These are phyloP conservation scores for Iguana delicatissima DNA, from an alignment of 2,797 vertebrate species.

Conservation along the genomic window DNA sequence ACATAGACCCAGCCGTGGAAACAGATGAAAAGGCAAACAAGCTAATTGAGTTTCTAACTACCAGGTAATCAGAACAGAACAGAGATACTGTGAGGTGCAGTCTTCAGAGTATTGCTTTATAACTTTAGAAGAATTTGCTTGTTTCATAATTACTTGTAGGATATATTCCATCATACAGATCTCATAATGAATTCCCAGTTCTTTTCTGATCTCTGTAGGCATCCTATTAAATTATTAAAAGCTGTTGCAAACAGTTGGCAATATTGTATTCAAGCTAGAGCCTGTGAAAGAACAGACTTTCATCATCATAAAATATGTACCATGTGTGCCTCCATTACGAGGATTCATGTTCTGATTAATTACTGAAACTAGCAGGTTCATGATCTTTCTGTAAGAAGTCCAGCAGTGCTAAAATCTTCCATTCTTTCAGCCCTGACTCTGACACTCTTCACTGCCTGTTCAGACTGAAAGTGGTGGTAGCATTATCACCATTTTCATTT, in stretches of 20 bases:
- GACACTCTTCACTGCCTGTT: background rate
- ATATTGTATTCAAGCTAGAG: constrained; percentile 5
- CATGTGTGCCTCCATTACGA: background rate
- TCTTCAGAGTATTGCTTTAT: background rate
- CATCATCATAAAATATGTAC: background rate
- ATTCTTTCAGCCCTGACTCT: background rate
- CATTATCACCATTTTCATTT: background rate
- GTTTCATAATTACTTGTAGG: constrained; percentile 19
- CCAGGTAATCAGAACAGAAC: constrained; percentile 85
- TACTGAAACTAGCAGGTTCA: background rate
- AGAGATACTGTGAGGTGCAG: fast-evolving
- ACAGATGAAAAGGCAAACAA: constrained; percentile 97
- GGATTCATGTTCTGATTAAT: background rate
- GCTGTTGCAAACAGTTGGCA: background rate
- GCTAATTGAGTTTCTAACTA: constrained; percentile 97
- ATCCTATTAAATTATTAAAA: constrained; percentile 14
- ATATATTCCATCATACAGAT: background rate
- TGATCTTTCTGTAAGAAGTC: background rate
- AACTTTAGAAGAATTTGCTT: constrained; percentile 37
- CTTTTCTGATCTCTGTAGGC: constrained; percentile 15
- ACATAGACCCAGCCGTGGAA: constrained; percentile 87
- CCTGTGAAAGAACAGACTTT: constrained; percentile 10
- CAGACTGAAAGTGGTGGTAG: background rate
- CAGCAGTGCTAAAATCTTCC: background rate
- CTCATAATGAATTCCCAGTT: constrained; percentile 35